phyloP scores from a whole-genome alignment of 1,140 invertebrate genomes.

The Carposina sasakii region DNA sequence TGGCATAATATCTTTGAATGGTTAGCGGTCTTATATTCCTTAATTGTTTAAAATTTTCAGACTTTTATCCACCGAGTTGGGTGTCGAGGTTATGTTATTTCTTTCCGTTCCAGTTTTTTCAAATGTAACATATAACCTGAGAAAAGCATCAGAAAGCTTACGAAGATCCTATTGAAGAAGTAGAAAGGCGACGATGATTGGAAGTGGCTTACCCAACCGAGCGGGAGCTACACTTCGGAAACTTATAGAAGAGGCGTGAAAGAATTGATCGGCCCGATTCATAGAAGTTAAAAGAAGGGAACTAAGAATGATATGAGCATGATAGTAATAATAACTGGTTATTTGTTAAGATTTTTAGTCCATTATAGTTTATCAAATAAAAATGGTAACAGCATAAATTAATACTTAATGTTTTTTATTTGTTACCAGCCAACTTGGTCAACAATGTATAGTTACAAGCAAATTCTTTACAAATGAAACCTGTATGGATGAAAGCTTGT shows the following conservation, averaged over 20 bases:
- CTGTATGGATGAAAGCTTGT: constrained; percentile 58
- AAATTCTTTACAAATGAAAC: constrained; percentile 44
- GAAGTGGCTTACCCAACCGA: constrained; percentile 38
- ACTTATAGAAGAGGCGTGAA: constrained; percentile 34
- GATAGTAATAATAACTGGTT: constrained; percentile 21
- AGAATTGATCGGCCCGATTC: constrained; percentile 43
- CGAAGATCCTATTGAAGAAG: constrained; percentile 54
- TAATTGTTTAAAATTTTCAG: too few relatives aligned
- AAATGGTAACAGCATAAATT: too few relatives aligned
- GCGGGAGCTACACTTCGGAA: constrained; percentile 36
- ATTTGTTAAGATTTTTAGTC: too few relatives aligned
- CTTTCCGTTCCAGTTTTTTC: constrained; percentile 40
- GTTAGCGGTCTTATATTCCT: constrained; percentile 43
- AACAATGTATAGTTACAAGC: constrained; percentile 34
- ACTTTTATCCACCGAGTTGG: too few relatives aligned
- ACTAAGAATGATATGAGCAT: constrained; percentile 35
- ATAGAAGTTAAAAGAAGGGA: constrained; percentile 35
- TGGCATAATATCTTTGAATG: constrained; percentile 39
- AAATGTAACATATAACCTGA: constrained; percentile 35
- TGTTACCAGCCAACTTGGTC: constrained; percentile 28
- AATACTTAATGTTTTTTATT: too few relatives aligned
- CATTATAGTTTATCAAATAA: too few relatives aligned
- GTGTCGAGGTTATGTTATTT: constrained; percentile 13
- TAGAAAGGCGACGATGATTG: constrained; percentile 56
- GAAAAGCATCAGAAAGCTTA: constrained; percentile 39